Base-by-base conservation (phyloP, 2,888 invertebrate genomes). In the Leucophenga maculata region DNA sequence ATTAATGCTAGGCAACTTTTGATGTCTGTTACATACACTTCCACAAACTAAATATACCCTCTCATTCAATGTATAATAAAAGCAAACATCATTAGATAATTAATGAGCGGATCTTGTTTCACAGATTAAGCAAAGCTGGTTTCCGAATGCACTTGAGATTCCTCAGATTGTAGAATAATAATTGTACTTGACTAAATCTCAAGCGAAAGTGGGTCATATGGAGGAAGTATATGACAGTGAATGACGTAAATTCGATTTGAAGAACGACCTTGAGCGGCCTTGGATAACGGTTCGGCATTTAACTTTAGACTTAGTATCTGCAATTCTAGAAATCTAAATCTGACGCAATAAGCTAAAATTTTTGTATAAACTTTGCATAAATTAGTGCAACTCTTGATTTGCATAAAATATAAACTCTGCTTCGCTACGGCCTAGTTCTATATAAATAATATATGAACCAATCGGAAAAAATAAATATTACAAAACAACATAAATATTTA, bases 21-120 rank as follows among this genome's bases (percentile, higher is more conserved):
- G n/a, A n/a, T n/a, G n/a, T n/a, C n/a, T n/a, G n/a, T n/a, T n/a
- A n/a, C n/a, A n/a, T n/a, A n/a, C n/a, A n/a, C n/a, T n/a, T n/a
- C n/a, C n/a, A n/a, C n/a, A n/a, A n/a, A n/a, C n/a, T n/a, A n/a
- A n/a, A n/a, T n/a, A n/a, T n/a, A n/a, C n/a, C n/a, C n/a, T n/a
- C n/a, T n/a, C n/a, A n/a, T n/a, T n/a, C n/a, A 81, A 4, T 20
- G 18, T 39, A n/a, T 54, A 18, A 46, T 26, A 67, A 59, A 59
- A 31, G 78, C 75, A 75, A 83, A 80, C 84, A 82, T 77, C 77
- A 80, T 22, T 75, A 75, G 80, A 78, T 82, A 83, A 83, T 80
- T 81, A 81, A 83, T 83, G 77, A 76, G 75, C 72, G 75, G 70
- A 74, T 78, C 75, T 70, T 69, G 68, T 72, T 72, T 72, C 68